These are phyloP conservation scores for Chrysolophus pictus DNA, from an alignment of 2,797 vertebrate species.

Conservation along the genomic window DNA sequence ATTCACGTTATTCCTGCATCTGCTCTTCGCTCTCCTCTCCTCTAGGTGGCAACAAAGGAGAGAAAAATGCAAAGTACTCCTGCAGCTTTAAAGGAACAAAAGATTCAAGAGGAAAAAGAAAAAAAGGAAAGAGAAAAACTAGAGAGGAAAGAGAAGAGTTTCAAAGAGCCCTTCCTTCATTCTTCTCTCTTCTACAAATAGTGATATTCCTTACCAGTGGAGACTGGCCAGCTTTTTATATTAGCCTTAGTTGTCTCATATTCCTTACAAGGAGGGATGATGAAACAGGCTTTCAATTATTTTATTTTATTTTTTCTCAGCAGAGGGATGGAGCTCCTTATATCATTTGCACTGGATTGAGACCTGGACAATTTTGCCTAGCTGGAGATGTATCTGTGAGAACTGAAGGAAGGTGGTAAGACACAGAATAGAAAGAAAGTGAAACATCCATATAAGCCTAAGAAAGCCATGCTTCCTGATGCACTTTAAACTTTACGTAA, in stretches of 20 bases:
- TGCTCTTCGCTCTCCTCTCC: not conserved
- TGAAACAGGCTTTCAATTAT: not conserved
- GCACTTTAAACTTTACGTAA: not conserved
- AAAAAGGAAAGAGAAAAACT: not conserved
- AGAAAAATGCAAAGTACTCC: not conserved
- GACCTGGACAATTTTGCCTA: not conserved
- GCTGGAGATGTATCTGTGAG: not conserved
- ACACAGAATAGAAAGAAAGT: not conserved
- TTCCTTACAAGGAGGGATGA: not conserved
- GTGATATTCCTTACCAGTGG: not conserved
- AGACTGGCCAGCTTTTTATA: not conserved
- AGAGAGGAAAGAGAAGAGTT: not conserved
- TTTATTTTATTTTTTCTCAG: not conserved
- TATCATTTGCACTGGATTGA: not conserved
- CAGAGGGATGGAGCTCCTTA: not conserved
- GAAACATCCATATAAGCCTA: not conserved
- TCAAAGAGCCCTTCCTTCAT: not conserved
- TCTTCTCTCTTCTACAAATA: not conserved
- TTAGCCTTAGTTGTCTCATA: not conserved
- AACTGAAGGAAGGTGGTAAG: not conserved
- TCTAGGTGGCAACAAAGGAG: constrained; percentile 58
- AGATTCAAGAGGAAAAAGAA: not conserved
- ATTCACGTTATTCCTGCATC: rapidly evolving
- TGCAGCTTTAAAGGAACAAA: not conserved
- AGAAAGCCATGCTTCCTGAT: not conserved